phyloP scores from a whole-genome alignment of 2,113 vertebrate species.

The Sterrhoptilus dennistouni region DNA sequence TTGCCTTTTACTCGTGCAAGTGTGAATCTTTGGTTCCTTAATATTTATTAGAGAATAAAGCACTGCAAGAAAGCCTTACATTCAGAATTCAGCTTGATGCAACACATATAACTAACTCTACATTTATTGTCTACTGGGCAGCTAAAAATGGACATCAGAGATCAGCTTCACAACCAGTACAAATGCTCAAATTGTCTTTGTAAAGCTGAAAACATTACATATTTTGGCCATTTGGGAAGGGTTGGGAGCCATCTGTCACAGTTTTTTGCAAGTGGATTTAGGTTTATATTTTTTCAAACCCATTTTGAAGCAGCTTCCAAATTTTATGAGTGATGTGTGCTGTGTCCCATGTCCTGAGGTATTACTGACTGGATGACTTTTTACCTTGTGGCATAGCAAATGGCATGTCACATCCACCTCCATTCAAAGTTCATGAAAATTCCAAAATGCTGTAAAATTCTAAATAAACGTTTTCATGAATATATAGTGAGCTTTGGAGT shows the following conservation, averaged over 20 bases:
- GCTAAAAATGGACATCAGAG: background rate
- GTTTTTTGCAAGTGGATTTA: background rate
- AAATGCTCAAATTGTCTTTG: background rate
- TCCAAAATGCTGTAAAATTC: background rate
- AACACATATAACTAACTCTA: background rate
- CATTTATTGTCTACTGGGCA: background rate
- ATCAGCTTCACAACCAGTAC: background rate
- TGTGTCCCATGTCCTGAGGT: background rate
- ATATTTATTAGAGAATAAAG: background rate
- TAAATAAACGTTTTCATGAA: background rate
- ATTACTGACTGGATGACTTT: background rate
- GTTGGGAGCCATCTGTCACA: background rate
- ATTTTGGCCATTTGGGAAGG: background rate
- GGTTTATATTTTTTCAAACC: background rate
- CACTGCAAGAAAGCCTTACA: background rate
- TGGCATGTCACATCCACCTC: background rate
- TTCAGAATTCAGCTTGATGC: background rate
- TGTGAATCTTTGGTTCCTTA: background rate
- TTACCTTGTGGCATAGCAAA: background rate
- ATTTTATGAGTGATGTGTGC: background rate
- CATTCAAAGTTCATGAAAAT: background rate
- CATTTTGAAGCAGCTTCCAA: background rate
- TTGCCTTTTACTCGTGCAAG: background rate
- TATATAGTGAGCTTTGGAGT: background rate
- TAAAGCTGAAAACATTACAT: background rate